These are phyloP conservation scores for Eupithecia dodoneata DNA, from an alignment of 2,888 invertebrate genomes.

Conservation along the genomic window DNA sequence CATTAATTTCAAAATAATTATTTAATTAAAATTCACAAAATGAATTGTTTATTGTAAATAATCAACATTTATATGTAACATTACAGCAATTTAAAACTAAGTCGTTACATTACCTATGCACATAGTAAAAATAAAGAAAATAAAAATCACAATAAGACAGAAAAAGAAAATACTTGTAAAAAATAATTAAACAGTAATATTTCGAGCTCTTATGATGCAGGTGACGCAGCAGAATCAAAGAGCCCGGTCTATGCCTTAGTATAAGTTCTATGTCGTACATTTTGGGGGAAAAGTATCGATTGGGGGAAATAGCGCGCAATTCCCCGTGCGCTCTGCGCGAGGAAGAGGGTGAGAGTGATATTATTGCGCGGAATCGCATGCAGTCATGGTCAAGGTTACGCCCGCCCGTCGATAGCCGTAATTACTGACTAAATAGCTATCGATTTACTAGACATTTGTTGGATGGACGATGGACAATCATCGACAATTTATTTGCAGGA, in stretches of 20 bases:
- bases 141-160: too few relatives aligned
- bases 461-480: not conserved
- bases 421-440: slow-evolving; percentile 58
- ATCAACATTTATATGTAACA: too few relatives aligned
- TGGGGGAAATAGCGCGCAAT: slow-evolving; percentile 55
- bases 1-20: too few relatives aligned
- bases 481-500: too few relatives aligned
- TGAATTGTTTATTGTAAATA: too few relatives aligned
- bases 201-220: slow-evolving; percentile 5
- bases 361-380: slow-evolving; percentile 57
- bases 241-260: not conserved
- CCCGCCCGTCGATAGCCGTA: slow-evolving; percentile 57
- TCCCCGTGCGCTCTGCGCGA: slow-evolving; percentile 44
- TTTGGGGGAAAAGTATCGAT: slow-evolving; percentile 55
- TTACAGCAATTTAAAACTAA: too few relatives aligned
- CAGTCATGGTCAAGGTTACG: slow-evolving; percentile 76
- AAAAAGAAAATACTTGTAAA: too few relatives aligned
- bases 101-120: too few relatives aligned
- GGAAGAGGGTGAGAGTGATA: slow-evolving; percentile 53
- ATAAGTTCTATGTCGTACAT: slow-evolving; percentile 11
- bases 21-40: too few relatives aligned
- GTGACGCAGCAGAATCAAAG: slow-evolving; percentile 15
- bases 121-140: too few relatives aligned
- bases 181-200: too few relatives aligned
- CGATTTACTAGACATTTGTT: slow-evolving; percentile 33